Evolutionary conservation across 2,113 vertebrate species (phyloP).

Genomic region (Mormyrus iriodes): DNA sequence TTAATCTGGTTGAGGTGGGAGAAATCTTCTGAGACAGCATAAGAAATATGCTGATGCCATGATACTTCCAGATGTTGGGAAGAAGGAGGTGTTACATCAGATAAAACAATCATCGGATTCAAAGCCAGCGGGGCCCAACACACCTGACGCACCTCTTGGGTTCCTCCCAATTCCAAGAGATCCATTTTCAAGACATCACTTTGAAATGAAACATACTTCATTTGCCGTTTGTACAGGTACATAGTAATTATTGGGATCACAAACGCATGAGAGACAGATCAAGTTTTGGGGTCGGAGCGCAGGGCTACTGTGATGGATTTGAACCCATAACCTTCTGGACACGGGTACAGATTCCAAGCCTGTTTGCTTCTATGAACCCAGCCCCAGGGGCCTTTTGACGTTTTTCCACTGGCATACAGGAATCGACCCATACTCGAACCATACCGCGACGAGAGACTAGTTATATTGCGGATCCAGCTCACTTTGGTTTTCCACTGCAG

Average conservation of each 20-base stretch:
- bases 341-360: not conserved
- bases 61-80: not conserved
- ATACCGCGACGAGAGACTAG: not conserved
- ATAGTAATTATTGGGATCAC: not conserved
- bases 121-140: too few relatives aligned
- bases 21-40: not conserved
- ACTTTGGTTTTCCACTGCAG: not conserved
- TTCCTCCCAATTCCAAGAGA: slow-evolving; percentile 46
- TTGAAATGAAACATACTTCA: not conserved
- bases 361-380: slow-evolving; percentile 57
- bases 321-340: not conserved
- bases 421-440: not conserved
- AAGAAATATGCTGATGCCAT: not conserved
- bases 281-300: not conserved
- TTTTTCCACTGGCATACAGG: not conserved
- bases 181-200: slow-evolving; percentile 65
- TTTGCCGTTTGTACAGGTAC: not conserved
- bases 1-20: not conserved
- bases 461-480: not conserved
- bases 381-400: slow-evolving; percentile 26
- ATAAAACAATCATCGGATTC: too few relatives aligned
- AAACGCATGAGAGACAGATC: not conserved
- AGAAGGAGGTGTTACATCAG: too few relatives aligned
- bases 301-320: not conserved
- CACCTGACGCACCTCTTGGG: slow-evolving; percentile 28